A percentile compares a stretch with the other conserved stretches of the same genome.
Conservation (phyloP, 1,140 invertebrate genomes). For the Hyles euphorbiae region DNA sequence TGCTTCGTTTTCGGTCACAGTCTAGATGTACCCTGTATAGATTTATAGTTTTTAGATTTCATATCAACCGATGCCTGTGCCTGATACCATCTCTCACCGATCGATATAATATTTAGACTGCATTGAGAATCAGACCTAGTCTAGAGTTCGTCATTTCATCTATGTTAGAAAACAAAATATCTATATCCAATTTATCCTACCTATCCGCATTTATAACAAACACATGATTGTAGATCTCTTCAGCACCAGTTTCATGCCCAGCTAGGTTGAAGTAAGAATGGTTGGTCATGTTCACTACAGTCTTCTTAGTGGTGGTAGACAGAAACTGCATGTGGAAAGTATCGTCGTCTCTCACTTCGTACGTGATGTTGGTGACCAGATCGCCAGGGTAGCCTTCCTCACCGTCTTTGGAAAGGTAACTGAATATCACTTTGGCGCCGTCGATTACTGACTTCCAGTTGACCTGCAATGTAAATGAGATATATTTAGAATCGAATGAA, state of each 20-base stretch:
- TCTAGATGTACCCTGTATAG: too few species aligned
- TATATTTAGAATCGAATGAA: background rate
- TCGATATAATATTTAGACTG: too few species aligned
- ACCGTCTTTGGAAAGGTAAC: conserved; percentile 83
- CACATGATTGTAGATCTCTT: conserved; percentile 83
- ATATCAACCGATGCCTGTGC: too few species aligned
- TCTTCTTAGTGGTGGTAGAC: conserved; percentile 85
- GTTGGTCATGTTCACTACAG: conserved; percentile 93
- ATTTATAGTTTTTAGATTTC: too few species aligned
- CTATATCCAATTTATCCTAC: conserved; percentile 25
- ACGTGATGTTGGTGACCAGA: conserved; percentile 80
- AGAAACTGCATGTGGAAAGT: conserved; percentile 83
- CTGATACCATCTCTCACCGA: too few species aligned
- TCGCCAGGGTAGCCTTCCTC: conserved; percentile 94
- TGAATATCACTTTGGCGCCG: conserved; percentile 78
- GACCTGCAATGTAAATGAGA: conserved; percentile 28
- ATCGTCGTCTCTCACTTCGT: conserved; percentile 83
- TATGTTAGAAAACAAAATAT: too few species aligned
- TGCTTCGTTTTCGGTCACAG: too few species aligned
- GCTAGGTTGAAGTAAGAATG: conserved; percentile 96
- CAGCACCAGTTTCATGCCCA: conserved; percentile 80
- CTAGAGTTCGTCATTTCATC: too few species aligned
- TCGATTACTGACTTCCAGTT: conserved; percentile 71
- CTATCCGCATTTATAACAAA: conserved; percentile 85
- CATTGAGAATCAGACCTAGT: too few species aligned